Evolutionary conservation across 1,140 invertebrate genomes (phyloP).

Genomic region (Meloidogyne exigua): DNA sequence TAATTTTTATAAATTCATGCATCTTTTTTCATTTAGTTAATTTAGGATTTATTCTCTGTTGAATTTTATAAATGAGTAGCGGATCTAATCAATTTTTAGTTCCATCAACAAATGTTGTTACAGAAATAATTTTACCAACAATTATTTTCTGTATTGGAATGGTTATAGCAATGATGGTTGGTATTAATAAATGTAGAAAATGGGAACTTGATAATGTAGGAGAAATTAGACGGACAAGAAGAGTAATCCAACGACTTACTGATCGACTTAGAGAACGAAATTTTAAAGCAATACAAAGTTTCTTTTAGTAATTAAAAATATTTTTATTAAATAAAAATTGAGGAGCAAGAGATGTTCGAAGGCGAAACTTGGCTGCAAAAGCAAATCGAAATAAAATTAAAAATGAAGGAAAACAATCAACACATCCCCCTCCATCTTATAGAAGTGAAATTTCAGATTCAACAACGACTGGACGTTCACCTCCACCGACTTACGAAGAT

Average conservation of each 20-base stretch:
- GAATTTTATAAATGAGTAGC: not conserved
- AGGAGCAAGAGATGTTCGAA: conserved; percentile 57
- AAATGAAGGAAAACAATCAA: not conserved
- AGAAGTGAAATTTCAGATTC: not conserved
- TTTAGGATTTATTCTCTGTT: too few relatives aligned
- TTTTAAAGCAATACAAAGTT: conserved; percentile 61
- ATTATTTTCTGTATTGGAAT: conserved; percentile 60
- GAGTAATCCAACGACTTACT: conserved; percentile 58
- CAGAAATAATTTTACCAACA: conserved; percentile 56
- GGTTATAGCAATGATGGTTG: conserved; percentile 60
- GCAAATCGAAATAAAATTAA: conserved; percentile 33
- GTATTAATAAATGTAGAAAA: conserved; percentile 61
- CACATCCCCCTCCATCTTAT: conserved; percentile 23
- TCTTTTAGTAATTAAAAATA: conserved; percentile 26
- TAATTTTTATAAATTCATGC: too few relatives aligned
- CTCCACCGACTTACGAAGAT: conserved; percentile 62
- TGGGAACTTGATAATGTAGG: conserved; percentile 63
- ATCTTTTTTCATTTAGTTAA: too few relatives aligned
- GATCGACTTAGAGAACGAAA: conserved; percentile 57
- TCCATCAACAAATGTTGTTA: conserved; percentile 57
- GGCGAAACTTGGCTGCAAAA: conserved; percentile 35
- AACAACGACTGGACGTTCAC: conserved; percentile 49
- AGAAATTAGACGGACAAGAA: conserved; percentile 57
- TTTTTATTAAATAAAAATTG: conserved; percentile 29
- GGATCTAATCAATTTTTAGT: conserved; percentile 31